phyloP scores from a whole-genome alignment of 2,888 invertebrate genomes.

The Rotaria macrura region DNA sequence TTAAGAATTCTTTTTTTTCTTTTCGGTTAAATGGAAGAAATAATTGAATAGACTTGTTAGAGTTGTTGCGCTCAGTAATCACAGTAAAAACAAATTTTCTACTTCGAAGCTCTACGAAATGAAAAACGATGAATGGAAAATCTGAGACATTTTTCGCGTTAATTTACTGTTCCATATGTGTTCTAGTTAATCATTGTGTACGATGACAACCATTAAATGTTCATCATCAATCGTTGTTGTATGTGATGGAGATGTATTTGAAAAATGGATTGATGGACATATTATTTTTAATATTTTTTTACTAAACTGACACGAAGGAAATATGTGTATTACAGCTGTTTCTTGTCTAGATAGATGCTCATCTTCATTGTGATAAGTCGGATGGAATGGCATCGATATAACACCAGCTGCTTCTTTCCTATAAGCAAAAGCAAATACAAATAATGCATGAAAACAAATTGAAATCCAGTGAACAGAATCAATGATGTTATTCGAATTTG shows the following conservation, averaged over 20 bases:
- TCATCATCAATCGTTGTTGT: neutral
- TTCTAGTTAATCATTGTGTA: neutral
- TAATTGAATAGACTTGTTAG: too few species aligned
- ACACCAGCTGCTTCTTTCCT: constrained; percentile 19
- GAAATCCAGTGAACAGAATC: too few species aligned
- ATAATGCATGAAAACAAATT: too few species aligned
- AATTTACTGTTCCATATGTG: neutral
- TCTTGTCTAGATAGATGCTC: neutral
- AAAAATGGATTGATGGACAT: neutral
- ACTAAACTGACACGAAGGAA: neutral
- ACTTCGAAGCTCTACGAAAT: too few species aligned
- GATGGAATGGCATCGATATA: neutral
- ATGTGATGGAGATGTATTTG: neutral
- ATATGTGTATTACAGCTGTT: neutral
- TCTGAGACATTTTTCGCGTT: too few species aligned
- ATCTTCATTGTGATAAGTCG: neutral
- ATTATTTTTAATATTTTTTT: neutral
- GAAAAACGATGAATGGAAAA: too few species aligned
- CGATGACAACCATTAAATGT: neutral
- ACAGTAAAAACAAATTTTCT: neutral
- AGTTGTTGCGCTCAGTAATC: neutral
- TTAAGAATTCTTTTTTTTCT: too few species aligned
- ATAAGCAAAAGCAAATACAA: too few species aligned
- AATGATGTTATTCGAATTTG: neutral
- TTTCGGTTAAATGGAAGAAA: neutral